These are phyloP conservation scores for Limnothrissa miodon DNA, from an alignment of 2,113 vertebrate genomes.

Conservation along the genomic window DNA sequence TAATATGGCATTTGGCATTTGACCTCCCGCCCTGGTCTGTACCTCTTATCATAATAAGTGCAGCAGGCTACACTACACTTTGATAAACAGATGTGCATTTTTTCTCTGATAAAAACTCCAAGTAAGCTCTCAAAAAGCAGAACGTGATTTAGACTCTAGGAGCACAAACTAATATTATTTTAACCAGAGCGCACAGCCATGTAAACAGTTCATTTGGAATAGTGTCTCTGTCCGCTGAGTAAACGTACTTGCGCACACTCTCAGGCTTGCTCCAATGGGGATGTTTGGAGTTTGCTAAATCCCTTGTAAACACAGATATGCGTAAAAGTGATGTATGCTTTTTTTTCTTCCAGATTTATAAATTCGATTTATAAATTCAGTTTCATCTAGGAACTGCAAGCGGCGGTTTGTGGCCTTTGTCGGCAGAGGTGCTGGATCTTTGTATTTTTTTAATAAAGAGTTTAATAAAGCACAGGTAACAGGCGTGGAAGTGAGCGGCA, in stretches of 20 bases:
- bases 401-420: not conserved
- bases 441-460: not conserved
- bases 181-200: not conserved
- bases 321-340: not conserved
- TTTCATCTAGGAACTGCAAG: not conserved
- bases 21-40: not conserved
- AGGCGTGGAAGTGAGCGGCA: not conserved
- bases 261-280: not conserved
- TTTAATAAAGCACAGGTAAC: not conserved
- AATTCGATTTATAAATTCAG: not conserved
- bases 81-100: not conserved
- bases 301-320: not conserved
- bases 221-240: not conserved
- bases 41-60: not conserved
- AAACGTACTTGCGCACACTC: not conserved
- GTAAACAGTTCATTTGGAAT: conserved; percentile 3
- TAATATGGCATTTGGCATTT: not conserved
- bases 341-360: not conserved
- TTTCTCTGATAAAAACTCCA: not conserved
- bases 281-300: conserved; percentile 12
- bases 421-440: not conserved
- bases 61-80: not conserved
- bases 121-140: not conserved
- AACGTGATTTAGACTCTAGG: not conserved
- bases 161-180: conserved; percentile 11